Evolutionary conservation across 23 tunicate genomes (phyloP).

Genomic region (Clavelina lepadiformis): DNA sequence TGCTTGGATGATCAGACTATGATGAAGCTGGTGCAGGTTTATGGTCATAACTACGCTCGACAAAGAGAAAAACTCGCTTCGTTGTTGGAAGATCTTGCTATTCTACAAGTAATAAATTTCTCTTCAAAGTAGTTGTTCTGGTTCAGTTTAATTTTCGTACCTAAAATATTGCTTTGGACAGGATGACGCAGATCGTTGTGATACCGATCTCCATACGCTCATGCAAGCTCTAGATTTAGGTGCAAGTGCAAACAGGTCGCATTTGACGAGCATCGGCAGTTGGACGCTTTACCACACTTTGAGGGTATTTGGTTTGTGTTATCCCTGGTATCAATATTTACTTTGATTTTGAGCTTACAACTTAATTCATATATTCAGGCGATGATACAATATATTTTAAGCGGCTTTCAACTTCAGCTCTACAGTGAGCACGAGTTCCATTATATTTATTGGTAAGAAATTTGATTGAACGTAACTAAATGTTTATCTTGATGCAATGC

Average conservation of each 20-base stretch:
- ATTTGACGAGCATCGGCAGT: slow-evolving; percentile 61
- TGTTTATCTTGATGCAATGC: neutral
- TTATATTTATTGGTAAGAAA: slow-evolving; percentile 83
- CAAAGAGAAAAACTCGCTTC: slow-evolving; percentile 79
- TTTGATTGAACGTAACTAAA: neutral
- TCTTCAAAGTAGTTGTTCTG: neutral
- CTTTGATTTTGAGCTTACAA: neutral
- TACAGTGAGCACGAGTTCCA: slow-evolving; percentile 93
- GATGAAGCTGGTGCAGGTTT: slow-evolving; percentile 54
- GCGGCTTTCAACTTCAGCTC: slow-evolving; percentile 79
- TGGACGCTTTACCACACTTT: slow-evolving; percentile 75
- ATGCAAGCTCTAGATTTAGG: too few relatives aligned
- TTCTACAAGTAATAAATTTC: slow-evolving; percentile 53
- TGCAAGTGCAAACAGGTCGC: slow-evolving; percentile 31
- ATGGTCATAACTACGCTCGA: slow-evolving; percentile 89
- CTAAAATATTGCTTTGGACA: neutral
- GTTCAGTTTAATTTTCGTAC: neutral
- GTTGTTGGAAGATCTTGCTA: slow-evolving; percentile 64
- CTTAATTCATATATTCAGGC: slow-evolving; percentile 24
- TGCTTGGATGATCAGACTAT: slow-evolving; percentile 32
- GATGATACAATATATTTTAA: slow-evolving; percentile 67
- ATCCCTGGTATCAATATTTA: neutral
- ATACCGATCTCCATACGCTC: slow-evolving; percentile 51
- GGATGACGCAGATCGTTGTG: slow-evolving; percentile 87
- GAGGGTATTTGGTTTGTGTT: slow-evolving; percentile 9